Evolutionary conservation across 2,797 vertebrate species (phyloP), one percentile per base, ranked within the genome.

Genomic region (Halcyon badia): DNA sequence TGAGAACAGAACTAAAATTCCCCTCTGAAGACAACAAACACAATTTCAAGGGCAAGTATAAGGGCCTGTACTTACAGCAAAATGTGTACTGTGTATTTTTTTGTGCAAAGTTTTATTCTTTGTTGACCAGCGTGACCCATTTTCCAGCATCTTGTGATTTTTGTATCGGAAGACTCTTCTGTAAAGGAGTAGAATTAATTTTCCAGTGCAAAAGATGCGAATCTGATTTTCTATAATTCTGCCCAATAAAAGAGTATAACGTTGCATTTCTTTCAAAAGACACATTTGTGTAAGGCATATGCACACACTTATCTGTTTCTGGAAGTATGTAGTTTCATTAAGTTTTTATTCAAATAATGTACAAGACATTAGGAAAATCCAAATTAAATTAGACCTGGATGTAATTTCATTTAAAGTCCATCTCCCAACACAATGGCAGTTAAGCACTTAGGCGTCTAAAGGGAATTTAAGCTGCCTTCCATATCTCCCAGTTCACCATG

Each of bases 141-240:
- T 97, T 96, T 91, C 77, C 91, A 91, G 72, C 52, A 81, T 58
- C 94, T 90, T 31, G 65, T 91, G 91, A 94, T 81, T 95, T 93
- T 83, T 91, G 28, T 85, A 90, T 83, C 65, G 61, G 76, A 94
- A 90, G 76, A 88, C 69, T 80, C 65, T 79, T 89, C 62, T 70
- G 76, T 72, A 61, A 83, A 91, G 89, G 85, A 71, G 16, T 35
- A 91, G 72, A 88, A 91, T 86, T 71, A 52, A 68, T 91, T 94
- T 93, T 75, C 54, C 54, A 72, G 57, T 19, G 49, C 52, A 71
- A 83, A 94, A 81, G 39, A 76, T 24, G 56, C 5, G 26, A 76
- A 66, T 51, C 39, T 69, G 46, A 26, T 70, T 91, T 76, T 70
- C 17, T 48, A 76, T 66, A 70, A 12, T 76, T 89, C 51, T 80